Evolutionary conservation across 2,888 invertebrate genomes (phyloP), one percentile per base, ranked within the genome.

Genomic region (Bombylius major): DNA sequence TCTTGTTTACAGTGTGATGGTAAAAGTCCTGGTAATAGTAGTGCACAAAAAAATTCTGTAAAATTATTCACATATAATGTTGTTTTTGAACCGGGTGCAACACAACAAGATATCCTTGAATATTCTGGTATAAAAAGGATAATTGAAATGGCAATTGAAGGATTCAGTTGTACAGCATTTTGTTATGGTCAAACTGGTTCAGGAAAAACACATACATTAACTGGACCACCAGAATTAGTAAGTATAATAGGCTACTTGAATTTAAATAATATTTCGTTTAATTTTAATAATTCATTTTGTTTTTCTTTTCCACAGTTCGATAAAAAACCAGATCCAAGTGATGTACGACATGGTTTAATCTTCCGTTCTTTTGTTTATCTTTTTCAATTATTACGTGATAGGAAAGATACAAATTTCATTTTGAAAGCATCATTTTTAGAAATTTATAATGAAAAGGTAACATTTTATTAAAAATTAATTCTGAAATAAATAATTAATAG

Each of bases 161-260:
- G 96, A 32, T 96, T 93, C 72, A 87, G 89, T 39, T 92, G 93
- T 68, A 96, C 96, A 1, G 89, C 88, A 34, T 91, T 96, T 75
- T 96, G 96, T 69, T 96, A 96, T 74, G 96, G 96, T 3, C 96
- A 96, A 76, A 96, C 96, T 0, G 95, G 96, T 48, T 93, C 93
- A 63, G 96, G 96, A 6, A 96, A 96, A 76, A 96, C 96, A 0
- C 94, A 95, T 70, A 96, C 96, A 0, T 80, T 96, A 55, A 95
- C 95, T 0, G 96, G 96, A 60, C 90, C 90, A 12, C 91, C 92
- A 0, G 86, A 87, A 64, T 74, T 91, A 77, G 91, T 91, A 72
- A 77, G 78, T 69, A 36, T 31, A 36, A 8, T 36, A 36, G 1
- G 9, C 9, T 36, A 36, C 9, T 3, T 8, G 9, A n/a, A 44